phyloP scores from a whole-genome alignment of 64 coral and sea anemone genomes.

The Cladopsammia gracilis region DNA sequence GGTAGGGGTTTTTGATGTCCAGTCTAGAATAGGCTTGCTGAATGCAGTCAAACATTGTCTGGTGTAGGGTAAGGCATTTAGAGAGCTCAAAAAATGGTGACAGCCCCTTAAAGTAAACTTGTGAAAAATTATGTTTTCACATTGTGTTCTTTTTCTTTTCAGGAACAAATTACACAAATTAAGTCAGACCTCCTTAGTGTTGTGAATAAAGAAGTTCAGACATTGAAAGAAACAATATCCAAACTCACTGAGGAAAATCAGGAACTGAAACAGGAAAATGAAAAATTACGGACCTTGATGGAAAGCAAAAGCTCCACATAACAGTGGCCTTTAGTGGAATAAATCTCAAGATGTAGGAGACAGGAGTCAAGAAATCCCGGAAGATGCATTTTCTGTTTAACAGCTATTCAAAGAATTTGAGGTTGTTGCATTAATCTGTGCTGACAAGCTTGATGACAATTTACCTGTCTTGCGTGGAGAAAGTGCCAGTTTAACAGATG shows the following conservation, averaged over 20 bases:
- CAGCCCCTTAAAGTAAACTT: no score
- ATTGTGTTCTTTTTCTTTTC: slow-evolving; percentile 13
- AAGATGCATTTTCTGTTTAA: background rate
- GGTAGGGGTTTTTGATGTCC: no score
- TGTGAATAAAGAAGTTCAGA: slow-evolving; percentile 95
- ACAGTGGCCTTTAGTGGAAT: background rate
- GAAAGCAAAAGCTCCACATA: slow-evolving; percentile 13
- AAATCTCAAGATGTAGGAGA: background rate
- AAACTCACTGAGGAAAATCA: slow-evolving; percentile 96
- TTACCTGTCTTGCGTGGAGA: background rate
- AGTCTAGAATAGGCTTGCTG: no score
- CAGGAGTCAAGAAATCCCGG: background rate
- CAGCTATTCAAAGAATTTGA: background rate
- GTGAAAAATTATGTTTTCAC: background rate
- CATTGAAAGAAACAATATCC: slow-evolving; percentile 95
- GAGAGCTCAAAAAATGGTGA: no score
- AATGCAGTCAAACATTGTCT: no score
- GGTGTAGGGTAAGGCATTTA: no score
- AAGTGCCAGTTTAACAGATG: background rate
- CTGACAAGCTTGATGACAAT: background rate
- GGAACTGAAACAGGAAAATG: slow-evolving; percentile 91
- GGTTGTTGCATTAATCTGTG: background rate
- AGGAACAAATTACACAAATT: slow-evolving; percentile 96
- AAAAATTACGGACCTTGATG: slow-evolving; percentile 83
- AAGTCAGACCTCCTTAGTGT: slow-evolving; percentile 91